Percentiles rank a stretch among this genome's conserved stretches.
Evolutionary conservation across 2,888 invertebrate species (phyloP).

Genomic region (Dynastes hyllus): DNA sequence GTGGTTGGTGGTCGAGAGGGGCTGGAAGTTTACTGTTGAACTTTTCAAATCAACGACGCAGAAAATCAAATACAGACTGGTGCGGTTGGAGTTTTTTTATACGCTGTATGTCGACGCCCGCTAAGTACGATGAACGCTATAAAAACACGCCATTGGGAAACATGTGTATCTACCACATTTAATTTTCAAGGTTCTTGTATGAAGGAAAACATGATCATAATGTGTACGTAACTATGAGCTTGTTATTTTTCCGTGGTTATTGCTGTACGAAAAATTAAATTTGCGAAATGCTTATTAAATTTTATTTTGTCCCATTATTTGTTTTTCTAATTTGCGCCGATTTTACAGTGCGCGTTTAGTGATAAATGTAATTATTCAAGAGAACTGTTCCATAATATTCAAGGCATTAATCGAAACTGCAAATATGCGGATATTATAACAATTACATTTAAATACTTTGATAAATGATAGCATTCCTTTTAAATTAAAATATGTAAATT

Average conservation of each 20-base stretch:
- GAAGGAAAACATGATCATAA: conserved; percentile 14
- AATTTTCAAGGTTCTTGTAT: conserved; percentile 25
- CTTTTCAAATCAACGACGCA: conserved; percentile 46
- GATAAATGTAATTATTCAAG: too few species aligned
- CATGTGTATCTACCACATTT: conserved; percentile 30
- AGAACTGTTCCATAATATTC: too few species aligned
- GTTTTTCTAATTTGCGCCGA: neutral
- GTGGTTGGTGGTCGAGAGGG: conserved; percentile 5
- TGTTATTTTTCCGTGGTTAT: conserved; percentile 2
- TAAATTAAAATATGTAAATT: too few species aligned
- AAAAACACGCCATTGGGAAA: conserved; percentile 34
- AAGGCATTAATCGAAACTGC: too few species aligned
- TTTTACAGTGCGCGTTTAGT: neutral
- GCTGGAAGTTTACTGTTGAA: conserved; percentile 30
- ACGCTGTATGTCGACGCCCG: conserved; percentile 6
- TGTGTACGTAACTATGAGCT: neutral
- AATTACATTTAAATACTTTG: too few species aligned
- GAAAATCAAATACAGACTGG: conserved; percentile 44
- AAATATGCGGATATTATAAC: too few species aligned
- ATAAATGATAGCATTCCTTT: too few species aligned
- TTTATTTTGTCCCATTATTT: neutral
- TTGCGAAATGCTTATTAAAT: conserved; percentile 7
- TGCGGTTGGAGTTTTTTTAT: conserved; percentile 18
- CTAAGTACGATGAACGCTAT: conserved; percentile 23
- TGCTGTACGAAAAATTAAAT: conserved; percentile 1